These are phyloP conservation scores for Prionchulus punctatus DNA, from an alignment of 2,888 invertebrate species.

Conservation along the genomic window DNA sequence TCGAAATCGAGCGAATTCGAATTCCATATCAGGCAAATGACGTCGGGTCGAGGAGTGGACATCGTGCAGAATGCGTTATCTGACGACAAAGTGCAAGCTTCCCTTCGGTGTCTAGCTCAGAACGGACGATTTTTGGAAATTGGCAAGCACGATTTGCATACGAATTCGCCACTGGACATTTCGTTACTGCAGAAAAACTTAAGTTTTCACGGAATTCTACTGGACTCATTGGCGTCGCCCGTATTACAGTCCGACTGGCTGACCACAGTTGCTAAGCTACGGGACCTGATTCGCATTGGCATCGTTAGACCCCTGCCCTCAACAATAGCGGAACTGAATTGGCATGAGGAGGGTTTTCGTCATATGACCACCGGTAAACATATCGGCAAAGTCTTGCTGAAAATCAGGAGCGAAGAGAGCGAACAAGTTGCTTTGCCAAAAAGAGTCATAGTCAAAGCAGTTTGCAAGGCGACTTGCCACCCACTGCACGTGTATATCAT, in stretches of 20 bases:
- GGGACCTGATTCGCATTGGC: slow-evolving; percentile 66
- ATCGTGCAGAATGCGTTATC: slow-evolving; percentile 85
- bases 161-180: slow-evolving; percentile 77
- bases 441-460: slow-evolving; percentile 48
- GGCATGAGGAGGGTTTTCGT: slow-evolving; percentile 72
- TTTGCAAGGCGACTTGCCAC: slow-evolving; percentile 61
- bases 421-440: slow-evolving; percentile 30
- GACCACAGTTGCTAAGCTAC: slow-evolving; percentile 57
- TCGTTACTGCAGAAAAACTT: slow-evolving; percentile 83
- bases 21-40: slow-evolving; percentile 61
- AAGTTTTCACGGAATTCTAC: slow-evolving; percentile 85
- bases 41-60: slow-evolving; percentile 66
- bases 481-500: slow-evolving; percentile 41
- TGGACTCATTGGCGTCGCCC: slow-evolving; percentile 75
- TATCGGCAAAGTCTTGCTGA: slow-evolving; percentile 81
- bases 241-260: slow-evolving; percentile 47
- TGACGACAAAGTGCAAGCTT: slow-evolving; percentile 80
- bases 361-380: slow-evolving; percentile 91
- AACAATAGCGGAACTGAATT: slow-evolving; percentile 61
- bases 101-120: slow-evolving; percentile 70
- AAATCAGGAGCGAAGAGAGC: slow-evolving; percentile 65
- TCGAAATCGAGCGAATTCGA: slow-evolving; percentile 79
- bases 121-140: slow-evolving; percentile 94
- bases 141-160: slow-evolving; percentile 72
- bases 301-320: slow-evolving; percentile 75